Conservation (phyloP, 2,888 invertebrate genomes). For the Trissoscelio sp. region DNA sequence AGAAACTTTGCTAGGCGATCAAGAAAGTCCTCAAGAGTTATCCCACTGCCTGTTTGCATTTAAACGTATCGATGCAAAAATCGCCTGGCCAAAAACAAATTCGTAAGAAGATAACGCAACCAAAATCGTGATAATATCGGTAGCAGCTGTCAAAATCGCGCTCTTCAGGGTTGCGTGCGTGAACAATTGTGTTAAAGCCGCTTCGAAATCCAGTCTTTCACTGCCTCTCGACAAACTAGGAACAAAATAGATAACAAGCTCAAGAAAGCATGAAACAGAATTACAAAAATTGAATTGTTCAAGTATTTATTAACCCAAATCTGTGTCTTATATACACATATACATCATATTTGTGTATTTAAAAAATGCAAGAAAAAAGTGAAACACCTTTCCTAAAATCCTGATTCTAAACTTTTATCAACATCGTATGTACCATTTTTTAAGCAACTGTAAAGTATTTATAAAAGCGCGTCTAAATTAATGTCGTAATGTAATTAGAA, state of each 20-base stretch:
- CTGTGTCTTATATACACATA: slow-evolving; percentile 59
- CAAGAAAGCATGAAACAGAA: slow-evolving; percentile 34
- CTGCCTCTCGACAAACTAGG: slow-evolving; percentile 44
- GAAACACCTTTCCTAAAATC: slow-evolving; percentile 39
- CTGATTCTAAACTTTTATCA: slow-evolving; percentile 29
- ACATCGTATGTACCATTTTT: slow-evolving; percentile 22
- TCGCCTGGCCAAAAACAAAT: slow-evolving; percentile 93
- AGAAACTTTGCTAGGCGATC: slow-evolving; percentile 95
- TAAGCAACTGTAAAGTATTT: slow-evolving; percentile 39
- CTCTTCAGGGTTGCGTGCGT: slow-evolving; percentile 37
- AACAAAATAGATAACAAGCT: slow-evolving; percentile 26
- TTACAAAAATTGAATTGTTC: slow-evolving; percentile 49
- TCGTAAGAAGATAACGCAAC: slow-evolving; percentile 73
- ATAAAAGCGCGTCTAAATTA: slow-evolving; percentile 12
- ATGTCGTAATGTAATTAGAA: slow-evolving; percentile 13
- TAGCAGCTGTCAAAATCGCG: slow-evolving; percentile 10
- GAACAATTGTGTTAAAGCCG: slow-evolving; percentile 26
- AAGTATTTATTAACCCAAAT: slow-evolving; percentile 49
- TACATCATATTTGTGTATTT: slow-evolving; percentile 45
- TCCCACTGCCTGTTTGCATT: slow-evolving; percentile 96
- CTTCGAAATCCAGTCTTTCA: slow-evolving; percentile 58
- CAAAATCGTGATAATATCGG: slow-evolving; percentile 31
- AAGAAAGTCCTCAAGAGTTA: slow-evolving; percentile 95
- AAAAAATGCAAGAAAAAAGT: slow-evolving; percentile 28
- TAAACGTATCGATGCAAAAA: slow-evolving; percentile 97